phyloP scores from a whole-genome alignment of 1,140 invertebrate species.

The Dendroctonus valens region DNA sequence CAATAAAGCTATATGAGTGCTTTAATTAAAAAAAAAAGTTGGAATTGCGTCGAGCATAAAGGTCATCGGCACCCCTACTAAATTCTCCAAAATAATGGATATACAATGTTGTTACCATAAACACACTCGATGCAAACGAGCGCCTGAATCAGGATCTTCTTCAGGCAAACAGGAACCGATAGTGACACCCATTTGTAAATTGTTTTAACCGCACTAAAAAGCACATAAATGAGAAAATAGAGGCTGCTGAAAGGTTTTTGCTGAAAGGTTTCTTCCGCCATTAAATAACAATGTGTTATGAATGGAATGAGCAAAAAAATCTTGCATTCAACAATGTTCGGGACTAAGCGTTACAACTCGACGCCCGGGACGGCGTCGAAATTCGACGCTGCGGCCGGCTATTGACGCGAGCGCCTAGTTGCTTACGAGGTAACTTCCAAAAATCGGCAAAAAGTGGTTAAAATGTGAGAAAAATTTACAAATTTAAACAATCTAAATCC shows the following conservation, averaged over 20 bases:
- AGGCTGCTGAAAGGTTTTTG: too few species aligned
- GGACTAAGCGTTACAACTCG: constrained; percentile 2
- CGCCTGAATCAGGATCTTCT: constrained; percentile 59
- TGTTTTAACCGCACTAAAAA: neutral
- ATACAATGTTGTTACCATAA: constrained; percentile 55
- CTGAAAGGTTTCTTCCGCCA: too few species aligned
- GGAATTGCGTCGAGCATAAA: too few species aligned
- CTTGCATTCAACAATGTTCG: constrained; percentile 15
- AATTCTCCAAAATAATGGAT: too few species aligned
- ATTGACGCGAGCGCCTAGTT: constrained; percentile 11
- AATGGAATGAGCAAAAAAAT: neutral
- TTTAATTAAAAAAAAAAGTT: too few species aligned
- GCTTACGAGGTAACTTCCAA: neutral
- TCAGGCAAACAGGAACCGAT: constrained; percentile 72
- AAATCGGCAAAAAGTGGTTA: too few species aligned
- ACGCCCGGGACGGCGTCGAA: constrained; percentile 13
- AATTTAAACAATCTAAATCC: too few species aligned
- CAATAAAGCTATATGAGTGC: too few species aligned
- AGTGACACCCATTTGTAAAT: constrained; percentile 65
- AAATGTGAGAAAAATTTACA: too few species aligned
- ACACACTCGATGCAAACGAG: constrained; percentile 51
- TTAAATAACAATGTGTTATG: neutral
- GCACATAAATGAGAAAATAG: neutral
- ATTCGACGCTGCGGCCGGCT: constrained; percentile 11
- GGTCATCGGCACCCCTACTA: too few species aligned